Base-by-base conservation (phyloP, 2,888 invertebrate species). In the Capitulum mitella region DNA sequence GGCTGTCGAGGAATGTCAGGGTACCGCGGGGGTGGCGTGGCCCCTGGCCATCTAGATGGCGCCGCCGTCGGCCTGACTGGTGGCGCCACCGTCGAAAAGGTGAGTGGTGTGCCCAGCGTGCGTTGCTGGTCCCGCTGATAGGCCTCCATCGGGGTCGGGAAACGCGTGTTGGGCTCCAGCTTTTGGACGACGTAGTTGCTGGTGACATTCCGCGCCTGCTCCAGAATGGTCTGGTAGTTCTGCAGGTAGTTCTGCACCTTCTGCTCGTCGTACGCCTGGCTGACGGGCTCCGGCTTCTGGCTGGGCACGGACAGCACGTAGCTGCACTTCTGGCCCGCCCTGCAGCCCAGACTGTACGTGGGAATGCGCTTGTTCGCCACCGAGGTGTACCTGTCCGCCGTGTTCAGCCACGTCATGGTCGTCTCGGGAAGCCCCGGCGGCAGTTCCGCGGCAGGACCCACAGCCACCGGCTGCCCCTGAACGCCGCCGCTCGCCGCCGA, bases 161-260 rank as follows among this genome's bases (percentile, higher is more conserved):
- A 70, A 8, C 37, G 70, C 70, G 19, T 37, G 37, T 37, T 3
- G 22, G 37, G 70, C 70, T 70, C 70, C 37, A 70, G 70, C 70
- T 70, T 70, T 37, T 70, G 70, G 22, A 70, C 70, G 22, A 70
- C 29, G 26, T 70, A 70, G 37, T 37, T 70, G 70, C 70, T 70
- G 37, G 70, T 70, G 22, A 37, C 37, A 37, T 70, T 70, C 22
- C 70, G 34, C 37, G 70, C 70, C 70, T 70, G 70, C 70, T 70
- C 37, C 22, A 70, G 70, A 5, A 70, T 70, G 37, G 37, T 6
- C 70, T 70, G 14, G 29, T 70, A 70, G 37, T 70, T 34, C 37
- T 10, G 2, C 22, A 70, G 70, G 70, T 70, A 70, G 37, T 22
- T 70, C 19, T 70, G 70, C 70, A 37, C 70, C 37, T 37, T 16